Evolutionary conservation across 2,888 invertebrate genomes (phyloP), one percentile per base, ranked within the genome.

Genomic region (Eueremaeus valkanovi): DNA sequence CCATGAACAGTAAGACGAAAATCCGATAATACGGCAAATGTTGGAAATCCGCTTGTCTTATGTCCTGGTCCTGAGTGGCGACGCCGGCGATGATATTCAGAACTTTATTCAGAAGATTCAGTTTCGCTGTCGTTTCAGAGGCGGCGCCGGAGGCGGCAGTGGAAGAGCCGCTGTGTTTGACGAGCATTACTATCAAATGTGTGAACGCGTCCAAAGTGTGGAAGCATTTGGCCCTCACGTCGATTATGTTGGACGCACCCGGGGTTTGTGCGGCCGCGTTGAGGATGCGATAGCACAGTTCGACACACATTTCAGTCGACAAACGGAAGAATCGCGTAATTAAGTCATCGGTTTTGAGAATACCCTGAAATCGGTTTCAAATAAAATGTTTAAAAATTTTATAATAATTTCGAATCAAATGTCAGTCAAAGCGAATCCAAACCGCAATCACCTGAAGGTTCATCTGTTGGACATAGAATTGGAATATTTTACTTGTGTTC

Each of bases 1-100:
- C 99, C 78, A 97, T 88, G 85, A 98, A 98, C 63, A 99, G 87
- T 88, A 96, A 95, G 78, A 98, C 91, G 81, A 99, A 90, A 78
- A 99, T 91, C 72, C 99, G 89, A 83, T 99, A 97, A 85, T 98
- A 99, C 0, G 99, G 97, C 81, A 99, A 86, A 84, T 98, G 97
- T 82, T 98, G 96, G 86, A 99, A 99, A 78, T 92, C 93, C 0
- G 89, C 87, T 76, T 90, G 89, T 70, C 93, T 90, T 79, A 92
- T 89, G 79, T 99, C 98, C 81, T 98, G 98, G 83, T 99, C 99
- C 85, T 95, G 95, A 74, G 97, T 86, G 77, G 99, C 85, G 75
- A 97, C 95, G 1, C 96, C 96, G 8, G 96, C 92, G 3, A 99
- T 92, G 80, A 99, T 95, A 33, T 96, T 96, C 78, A 97, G 86